These are phyloP conservation scores for Coregonus ussuriensis DNA, from an alignment of 2,797 vertebrate species.

Conservation along the genomic window DNA sequence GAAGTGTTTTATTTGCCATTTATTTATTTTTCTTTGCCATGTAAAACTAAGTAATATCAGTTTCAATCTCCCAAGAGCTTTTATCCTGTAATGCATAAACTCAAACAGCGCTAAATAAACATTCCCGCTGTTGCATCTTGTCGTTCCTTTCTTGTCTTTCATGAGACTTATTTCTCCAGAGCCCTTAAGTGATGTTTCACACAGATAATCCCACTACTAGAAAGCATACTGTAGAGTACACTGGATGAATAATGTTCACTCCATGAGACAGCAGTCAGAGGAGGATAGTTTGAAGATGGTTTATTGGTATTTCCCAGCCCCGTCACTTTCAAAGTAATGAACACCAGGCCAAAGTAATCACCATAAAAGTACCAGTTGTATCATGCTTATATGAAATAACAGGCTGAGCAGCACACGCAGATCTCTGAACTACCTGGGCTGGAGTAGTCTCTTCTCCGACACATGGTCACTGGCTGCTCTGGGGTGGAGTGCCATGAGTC, in stretches of 20 bases:
- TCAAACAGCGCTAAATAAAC: slow-evolving; percentile 41
- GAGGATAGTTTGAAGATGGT: neutral
- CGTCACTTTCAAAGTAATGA: slow-evolving; percentile 2
- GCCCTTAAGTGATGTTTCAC: neutral
- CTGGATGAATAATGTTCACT: neutral
- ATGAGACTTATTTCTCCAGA: neutral
- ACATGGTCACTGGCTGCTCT: too few relatives aligned
- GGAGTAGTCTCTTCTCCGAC: too few relatives aligned
- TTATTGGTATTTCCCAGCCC: slow-evolving; percentile 4
- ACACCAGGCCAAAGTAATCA: neutral
- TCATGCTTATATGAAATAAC: too few relatives aligned
- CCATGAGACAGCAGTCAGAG: neutral
- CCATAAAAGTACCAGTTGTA: neutral
- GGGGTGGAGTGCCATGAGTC: neutral
- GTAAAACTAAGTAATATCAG: slow-evolving; percentile 7
- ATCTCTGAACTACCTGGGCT: too few relatives aligned
- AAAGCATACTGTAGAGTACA: neutral
- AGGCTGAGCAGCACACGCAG: too few relatives aligned
- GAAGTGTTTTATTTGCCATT: slow-evolving; percentile 12
- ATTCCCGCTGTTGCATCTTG: neutral
- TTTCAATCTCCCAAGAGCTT: neutral
- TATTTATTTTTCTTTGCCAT: slow-evolving; percentile 9
- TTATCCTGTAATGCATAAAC: slow-evolving; percentile 22
- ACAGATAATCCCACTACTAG: neutral
- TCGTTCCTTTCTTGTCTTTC: neutral